Evolutionary conservation across 92 coral and sea anemone species (phyloP), one percentile per base, ranked within the genome.

Genomic region (Paragorgia papillata): DNA sequence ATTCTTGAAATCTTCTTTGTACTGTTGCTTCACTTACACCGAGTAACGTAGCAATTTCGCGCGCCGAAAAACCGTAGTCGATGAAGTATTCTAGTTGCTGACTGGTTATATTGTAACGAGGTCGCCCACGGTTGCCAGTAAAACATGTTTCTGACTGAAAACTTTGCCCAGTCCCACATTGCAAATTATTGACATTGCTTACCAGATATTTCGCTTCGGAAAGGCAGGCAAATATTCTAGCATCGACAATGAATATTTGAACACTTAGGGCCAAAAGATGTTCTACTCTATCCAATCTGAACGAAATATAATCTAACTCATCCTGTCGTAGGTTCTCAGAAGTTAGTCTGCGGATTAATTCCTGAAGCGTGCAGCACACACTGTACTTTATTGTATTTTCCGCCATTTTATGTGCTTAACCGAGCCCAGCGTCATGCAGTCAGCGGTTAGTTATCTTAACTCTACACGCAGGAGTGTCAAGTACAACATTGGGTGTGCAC

Each of bases 121-220:
- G n/a, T n/a, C n/a, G n/a, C n/a, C n/a, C n/a, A n/a, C n/a, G n/a
- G n/a, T n/a, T n/a, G 43, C 59, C 62, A 43, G 82, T 62, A 46
- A 76, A 76, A 0, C 59, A 46, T 53, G 28, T 74, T 39, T 74
- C 70, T 43, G 43, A 74, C 67, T 74, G 80, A 74, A 57, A 74
- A n/a, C 67, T 67, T 24, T 57, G 40, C 13, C 21, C 70, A 57
- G 24, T 50, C 21, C 37, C 29, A 21, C 43, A 34, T 27, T 31
- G 55, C n/a, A n/a, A n/a, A n/a, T n/a, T n/a, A n/a, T n/a, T 74
- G 43, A 53, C 80, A 27, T 18, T 55, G 9, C 51, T 39, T 10
- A 74, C 59, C 80, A 74, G 35, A 74, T 55, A 56, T 49, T 74
- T 74, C 51, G 46, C 80, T 41, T 74, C 80, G 35, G 80, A 74